Percentiles rank a stretch among this genome's conserved stretches.
These are phyloP conservation scores for Pipra filicauda DNA, from an alignment of 2,113 vertebrate species.

Conservation along the genomic window DNA sequence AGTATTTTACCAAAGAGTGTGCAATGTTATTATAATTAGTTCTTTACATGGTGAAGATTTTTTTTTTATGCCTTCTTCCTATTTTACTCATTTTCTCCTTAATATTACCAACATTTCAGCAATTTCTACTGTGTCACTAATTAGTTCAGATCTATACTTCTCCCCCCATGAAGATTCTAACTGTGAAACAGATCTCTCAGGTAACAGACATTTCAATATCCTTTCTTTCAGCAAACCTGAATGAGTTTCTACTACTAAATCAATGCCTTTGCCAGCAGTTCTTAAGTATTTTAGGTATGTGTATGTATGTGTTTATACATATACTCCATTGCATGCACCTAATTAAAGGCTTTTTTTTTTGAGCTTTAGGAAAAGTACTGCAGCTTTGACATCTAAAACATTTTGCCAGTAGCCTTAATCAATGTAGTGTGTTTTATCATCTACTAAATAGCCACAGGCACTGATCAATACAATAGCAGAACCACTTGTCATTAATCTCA, in stretches of 20 bases:
- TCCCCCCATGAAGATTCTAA: not conserved
- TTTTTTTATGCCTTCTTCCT: not conserved
- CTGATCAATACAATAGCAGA: slow-evolving; percentile 12
- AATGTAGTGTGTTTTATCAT: not conserved
- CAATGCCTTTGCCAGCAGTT: not conserved
- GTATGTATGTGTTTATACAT: not conserved
- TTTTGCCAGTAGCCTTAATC: not conserved
- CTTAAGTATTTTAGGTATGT: not conserved
- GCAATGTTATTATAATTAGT: not conserved
- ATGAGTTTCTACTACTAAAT: not conserved
- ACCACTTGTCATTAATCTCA: slow-evolving; percentile 8
- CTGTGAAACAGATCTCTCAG: not conserved
- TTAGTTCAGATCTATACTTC: not conserved
- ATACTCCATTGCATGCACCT: not conserved
- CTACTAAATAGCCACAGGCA: slow-evolving; percentile 1
- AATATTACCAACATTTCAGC: not conserved
- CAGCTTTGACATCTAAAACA: not conserved
- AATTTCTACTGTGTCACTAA: not conserved
- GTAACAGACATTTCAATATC: not conserved
- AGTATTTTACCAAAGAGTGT: not conserved
- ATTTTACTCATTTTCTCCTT: not conserved
- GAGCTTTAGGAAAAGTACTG: not conserved
- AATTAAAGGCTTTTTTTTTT: not conserved
- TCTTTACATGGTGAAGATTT: not conserved
- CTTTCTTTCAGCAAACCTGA: not conserved